Conservation (phyloP, 2,888 invertebrate genomes). For the Cantharis nigra region DNA sequence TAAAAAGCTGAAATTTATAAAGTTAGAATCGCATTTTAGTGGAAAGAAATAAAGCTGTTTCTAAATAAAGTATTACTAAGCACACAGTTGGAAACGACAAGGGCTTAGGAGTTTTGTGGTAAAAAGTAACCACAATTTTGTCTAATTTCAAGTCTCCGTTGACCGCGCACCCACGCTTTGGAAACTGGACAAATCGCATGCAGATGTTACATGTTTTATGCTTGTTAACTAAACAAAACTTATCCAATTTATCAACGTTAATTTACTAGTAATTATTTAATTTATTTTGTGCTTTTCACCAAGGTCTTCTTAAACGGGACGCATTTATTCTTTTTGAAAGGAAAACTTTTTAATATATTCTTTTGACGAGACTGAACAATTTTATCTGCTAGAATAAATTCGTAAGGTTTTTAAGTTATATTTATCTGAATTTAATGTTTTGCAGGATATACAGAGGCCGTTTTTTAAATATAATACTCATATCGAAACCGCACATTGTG, state of each 20-base stretch:
- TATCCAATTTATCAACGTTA: conserved; percentile 35
- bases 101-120: conserved; percentile 30
- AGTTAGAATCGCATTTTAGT: background rate
- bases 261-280: conserved; percentile 31
- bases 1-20: background rate
- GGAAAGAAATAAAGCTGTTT: background rate
- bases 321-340: background rate
- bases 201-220: conserved; percentile 42
- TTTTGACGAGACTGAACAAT: background rate
- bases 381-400: background rate
- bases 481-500: conserved; percentile 36
- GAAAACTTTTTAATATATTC: background rate
- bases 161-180: conserved; percentile 33
- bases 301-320: background rate
- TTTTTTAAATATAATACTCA: conserved; percentile 27
- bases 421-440: conserved; percentile 13
- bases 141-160: conserved; percentile 29
- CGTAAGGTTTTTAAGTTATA: conserved; percentile 1
- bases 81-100: conserved; percentile 38
- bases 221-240: conserved; percentile 39
- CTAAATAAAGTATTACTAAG: conserved; percentile 32
- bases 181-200: conserved; percentile 39
- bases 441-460: conserved; percentile 16
- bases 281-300: conserved; percentile 7
- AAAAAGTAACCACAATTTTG: conserved; percentile 36